These are phyloP conservation scores for Lordiphosa andalusiaca DNA, from an alignment of 2,888 invertebrate species.

Conservation along the genomic window DNA sequence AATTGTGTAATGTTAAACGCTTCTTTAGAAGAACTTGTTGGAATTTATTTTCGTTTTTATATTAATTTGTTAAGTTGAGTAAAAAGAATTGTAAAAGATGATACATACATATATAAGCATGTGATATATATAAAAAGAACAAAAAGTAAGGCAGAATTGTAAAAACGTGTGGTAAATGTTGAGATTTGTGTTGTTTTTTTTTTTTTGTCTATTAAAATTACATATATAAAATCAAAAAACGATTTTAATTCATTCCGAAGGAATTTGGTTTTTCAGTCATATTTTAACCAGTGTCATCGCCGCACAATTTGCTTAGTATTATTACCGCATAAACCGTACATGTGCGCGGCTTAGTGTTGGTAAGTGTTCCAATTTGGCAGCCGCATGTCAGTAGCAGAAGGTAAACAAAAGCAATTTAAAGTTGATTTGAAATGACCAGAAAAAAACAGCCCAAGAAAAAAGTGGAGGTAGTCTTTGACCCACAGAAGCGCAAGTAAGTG, in stretches of 20 bases:
- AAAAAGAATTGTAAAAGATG: constrained; percentile 49
- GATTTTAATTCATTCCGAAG: no score
- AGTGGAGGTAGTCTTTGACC: constrained; percentile 82
- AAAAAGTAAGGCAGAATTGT: constrained; percentile 28
- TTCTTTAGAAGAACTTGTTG: constrained; percentile 72
- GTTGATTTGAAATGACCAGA: constrained; percentile 53
- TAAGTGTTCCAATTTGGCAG: no score
- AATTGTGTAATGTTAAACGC: constrained; percentile 66
- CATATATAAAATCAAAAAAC: no score
- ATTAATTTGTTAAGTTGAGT: constrained; percentile 21
- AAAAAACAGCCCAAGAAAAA: constrained; percentile 57
- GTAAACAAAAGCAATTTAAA: constrained; percentile 7
- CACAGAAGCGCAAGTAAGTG: constrained; percentile 83
- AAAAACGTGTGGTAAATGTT: constrained; percentile 9
- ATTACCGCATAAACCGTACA: no score
- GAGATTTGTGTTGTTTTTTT: no score
- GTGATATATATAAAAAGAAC: constrained; percentile 64
- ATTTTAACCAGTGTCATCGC: no score
- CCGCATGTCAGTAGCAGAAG: no score
- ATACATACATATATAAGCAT: constrained; percentile 56
- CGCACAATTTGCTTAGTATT: no score
- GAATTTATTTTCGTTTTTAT: constrained; percentile 40
- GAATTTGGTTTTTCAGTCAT: no score
- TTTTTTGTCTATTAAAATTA: no score
- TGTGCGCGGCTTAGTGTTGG: no score